Base-by-base conservation (phyloP, 2,888 invertebrate genomes). In the Alcis repandata region DNA sequence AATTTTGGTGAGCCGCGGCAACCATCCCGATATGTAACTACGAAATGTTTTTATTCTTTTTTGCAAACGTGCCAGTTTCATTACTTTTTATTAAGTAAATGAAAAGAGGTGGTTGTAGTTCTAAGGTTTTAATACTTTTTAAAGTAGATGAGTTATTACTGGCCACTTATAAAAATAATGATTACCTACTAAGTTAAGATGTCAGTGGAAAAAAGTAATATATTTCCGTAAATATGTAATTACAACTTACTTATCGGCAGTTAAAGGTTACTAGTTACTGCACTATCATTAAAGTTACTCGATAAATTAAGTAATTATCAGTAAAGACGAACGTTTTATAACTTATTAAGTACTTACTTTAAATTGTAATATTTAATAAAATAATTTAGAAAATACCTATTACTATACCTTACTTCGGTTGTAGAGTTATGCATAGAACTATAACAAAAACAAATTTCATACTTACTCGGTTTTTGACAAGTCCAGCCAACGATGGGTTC, bases 1-100 rank as follows among this genome's bases (percentile, higher is more conserved):
- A 91, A 91, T 92, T 92, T 87, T 82, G 86, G 85, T 85, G 82
- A 85, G 84, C 81, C 79, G 83, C 82, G 70, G 82, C 79, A 73
- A 82, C 80, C 79, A 61, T 58, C 43, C 82, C 78, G 86, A 86
- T 88, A 83, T 86, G 86, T 82, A 83, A 81, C 81, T 83, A 83
- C 78, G 78, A 59, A 43, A 38, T 36, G 13, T 49, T 77, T 79
- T 70, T 61, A 56, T 69, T 72, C 76, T 76, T 74, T 73, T 68
- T 53, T 45, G 57, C 65, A 51, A 69, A 72, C 73, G 63, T 69
- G 57, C 15, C 17, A 17, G 32, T 36, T 51, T 20, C 51, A 38
- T 70, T 73, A 69, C 66, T 73, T 69, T 71, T 72, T 67, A 70
- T 78, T 75, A 56, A 56, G 53, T 56, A 33, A 52, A 11, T 32